phyloP scores from a whole-genome alignment of 2,797 vertebrate species.

The Eospalax fontanierii region DNA sequence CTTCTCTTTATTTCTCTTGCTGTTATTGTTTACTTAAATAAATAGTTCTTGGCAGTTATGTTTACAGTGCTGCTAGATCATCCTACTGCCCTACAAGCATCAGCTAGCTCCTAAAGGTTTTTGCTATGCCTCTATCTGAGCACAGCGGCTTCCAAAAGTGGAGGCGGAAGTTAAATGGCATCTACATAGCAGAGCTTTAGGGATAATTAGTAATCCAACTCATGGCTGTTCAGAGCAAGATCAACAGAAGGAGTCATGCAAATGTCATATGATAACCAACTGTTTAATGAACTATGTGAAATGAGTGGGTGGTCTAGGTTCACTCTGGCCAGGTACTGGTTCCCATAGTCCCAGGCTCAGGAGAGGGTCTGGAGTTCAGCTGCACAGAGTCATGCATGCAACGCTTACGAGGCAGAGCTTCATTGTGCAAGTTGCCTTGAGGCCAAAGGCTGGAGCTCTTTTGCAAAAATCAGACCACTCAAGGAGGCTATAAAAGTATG shows the following conservation, averaged over 20 bases:
- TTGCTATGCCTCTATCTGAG: background rate
- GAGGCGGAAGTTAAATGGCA: conserved; percentile 73
- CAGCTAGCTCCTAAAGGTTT: background rate
- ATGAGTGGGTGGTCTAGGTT: conserved; percentile 71
- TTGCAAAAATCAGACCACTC: conserved; percentile 65
- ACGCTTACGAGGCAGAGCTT: background rate
- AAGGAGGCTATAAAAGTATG: conserved; percentile 49
- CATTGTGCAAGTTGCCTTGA: background rate
- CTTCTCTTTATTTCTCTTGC: background rate
- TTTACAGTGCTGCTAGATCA: background rate
- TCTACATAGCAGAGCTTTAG: conserved; percentile 63
- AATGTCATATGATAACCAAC: conserved; percentile 35
- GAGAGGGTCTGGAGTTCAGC: conserved; percentile 3
- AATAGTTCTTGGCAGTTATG: background rate
- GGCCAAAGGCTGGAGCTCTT: background rate
- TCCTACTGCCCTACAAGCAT: background rate
- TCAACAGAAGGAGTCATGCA: conserved; percentile 61
- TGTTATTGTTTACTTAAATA: conserved; percentile 26
- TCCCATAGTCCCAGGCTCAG: conserved; percentile 45
- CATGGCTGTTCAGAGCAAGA: conserved; percentile 60
- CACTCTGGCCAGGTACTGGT: conserved; percentile 48
- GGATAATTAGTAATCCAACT: conserved; percentile 54
- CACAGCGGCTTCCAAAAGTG: conserved; percentile 59
- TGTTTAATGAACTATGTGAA: conserved; percentile 65
- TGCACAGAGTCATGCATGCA: conserved; percentile 17